Percentiles rank a stretch among this genome's conserved stretches.
phyloP scores from a whole-genome alignment of 2,888 invertebrate genomes.

The Athalia rosae region DNA sequence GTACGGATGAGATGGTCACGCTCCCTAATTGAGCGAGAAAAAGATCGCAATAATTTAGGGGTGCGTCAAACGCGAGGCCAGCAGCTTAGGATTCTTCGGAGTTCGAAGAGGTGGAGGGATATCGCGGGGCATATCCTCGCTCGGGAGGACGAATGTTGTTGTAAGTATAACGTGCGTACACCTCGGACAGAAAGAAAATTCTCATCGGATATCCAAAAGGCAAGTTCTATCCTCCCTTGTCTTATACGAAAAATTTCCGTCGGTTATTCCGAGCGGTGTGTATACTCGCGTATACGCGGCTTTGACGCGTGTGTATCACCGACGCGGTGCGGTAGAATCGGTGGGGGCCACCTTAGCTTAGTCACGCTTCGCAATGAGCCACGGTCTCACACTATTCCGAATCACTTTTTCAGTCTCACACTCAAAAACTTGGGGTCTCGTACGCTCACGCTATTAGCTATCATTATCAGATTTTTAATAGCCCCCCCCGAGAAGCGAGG shows the following conservation, averaged over 20 bases:
- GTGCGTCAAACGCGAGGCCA: constrained; percentile 44
- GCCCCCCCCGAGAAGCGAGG: constrained; percentile 60
- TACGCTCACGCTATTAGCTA: constrained; percentile 63
- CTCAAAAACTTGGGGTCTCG: constrained; percentile 30
- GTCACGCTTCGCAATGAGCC: constrained; percentile 68
- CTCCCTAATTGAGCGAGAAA: constrained; percentile 63
- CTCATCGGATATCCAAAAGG: no score
- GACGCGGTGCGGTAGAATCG: constrained; percentile 51
- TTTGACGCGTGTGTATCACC: constrained; percentile 6
- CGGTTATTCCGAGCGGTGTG: no score
- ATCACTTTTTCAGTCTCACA: constrained; percentile 24
- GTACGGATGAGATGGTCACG: constrained; percentile 59
- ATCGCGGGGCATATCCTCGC: no score
- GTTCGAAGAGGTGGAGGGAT: no score
- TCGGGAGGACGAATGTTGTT: no score
- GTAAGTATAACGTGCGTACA: no score
- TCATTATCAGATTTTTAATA: constrained; percentile 69
- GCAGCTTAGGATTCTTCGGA: background rate
- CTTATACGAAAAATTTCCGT: no score
- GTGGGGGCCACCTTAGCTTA: constrained; percentile 60
- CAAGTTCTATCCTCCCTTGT: no score
- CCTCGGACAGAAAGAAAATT: no score
- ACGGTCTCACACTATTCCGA: constrained; percentile 44
- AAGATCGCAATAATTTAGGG: constrained; percentile 59
- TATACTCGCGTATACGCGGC: constrained; percentile 12